A percentile compares a stretch with the other conserved stretches of the same genome.
Conservation (phyloP, 1,140 invertebrate genomes). For the Bilobella aurantiaca region DNA sequence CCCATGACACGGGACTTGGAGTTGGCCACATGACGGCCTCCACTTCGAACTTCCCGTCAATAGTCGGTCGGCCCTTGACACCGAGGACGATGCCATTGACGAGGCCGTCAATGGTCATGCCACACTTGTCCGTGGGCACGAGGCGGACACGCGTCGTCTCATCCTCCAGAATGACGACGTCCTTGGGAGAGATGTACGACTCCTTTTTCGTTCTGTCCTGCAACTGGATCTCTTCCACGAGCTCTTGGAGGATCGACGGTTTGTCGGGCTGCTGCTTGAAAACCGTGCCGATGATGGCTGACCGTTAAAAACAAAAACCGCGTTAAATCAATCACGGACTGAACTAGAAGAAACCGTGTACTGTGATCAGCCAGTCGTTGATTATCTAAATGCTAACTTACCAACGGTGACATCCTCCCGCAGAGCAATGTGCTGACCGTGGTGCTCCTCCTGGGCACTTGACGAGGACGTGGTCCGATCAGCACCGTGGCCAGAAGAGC, state of each 20-base stretch:
- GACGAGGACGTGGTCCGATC: not conserved
- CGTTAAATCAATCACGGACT: not conserved
- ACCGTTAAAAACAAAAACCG: not conserved
- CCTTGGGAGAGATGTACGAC: conserved; percentile 25
- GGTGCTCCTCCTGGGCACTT: conserved; percentile 6
- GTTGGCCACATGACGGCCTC: conserved; percentile 25
- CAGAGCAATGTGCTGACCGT: conserved; percentile 26
- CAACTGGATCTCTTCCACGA: conserved; percentile 28
- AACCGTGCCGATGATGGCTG: conserved; percentile 31
- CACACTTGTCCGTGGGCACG: conserved; percentile 14
- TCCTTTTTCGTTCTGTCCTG: conserved; percentile 11
- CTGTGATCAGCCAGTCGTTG: not conserved
- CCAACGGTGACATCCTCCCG: conserved; percentile 28
- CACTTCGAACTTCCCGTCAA: conserved; percentile 31
- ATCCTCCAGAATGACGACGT: conserved; percentile 29
- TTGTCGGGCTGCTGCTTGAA: conserved; percentile 34
- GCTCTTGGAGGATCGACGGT: conserved; percentile 31
- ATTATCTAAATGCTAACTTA: too few species aligned
- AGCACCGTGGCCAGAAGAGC: too few species aligned
- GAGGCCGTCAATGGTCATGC: conserved; percentile 10
- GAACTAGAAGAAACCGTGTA: not conserved
- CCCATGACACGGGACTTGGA: not conserved
- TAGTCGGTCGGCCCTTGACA: conserved; percentile 28
- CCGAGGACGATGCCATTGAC: conserved; percentile 33
- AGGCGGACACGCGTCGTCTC: conserved; percentile 28